Conservation (phyloP, 1,140 invertebrate species). For the Scaptomyza montana region DNA sequence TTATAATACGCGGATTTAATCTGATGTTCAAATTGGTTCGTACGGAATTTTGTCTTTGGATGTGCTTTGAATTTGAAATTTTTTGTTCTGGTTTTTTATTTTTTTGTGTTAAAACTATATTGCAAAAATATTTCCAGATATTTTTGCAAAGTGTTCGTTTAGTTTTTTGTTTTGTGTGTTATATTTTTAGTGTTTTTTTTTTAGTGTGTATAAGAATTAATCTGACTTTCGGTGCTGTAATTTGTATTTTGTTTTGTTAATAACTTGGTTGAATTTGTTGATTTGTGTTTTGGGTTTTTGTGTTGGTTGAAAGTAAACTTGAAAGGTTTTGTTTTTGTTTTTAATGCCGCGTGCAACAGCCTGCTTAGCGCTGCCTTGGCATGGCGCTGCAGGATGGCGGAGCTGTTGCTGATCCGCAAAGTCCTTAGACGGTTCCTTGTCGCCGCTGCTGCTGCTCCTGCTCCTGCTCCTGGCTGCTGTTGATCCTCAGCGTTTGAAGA, state of each 20-base stretch:
- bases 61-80: conserved; percentile 7
- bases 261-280: conserved; percentile 53
- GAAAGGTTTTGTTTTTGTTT: conserved; percentile 7
- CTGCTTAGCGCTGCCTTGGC: conserved; percentile 59
- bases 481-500: conserved; percentile 76
- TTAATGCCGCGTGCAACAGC: conserved; percentile 65
- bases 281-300: conserved; percentile 36
- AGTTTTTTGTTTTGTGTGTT: conserved; percentile 24
- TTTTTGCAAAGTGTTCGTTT: conserved; percentile 30
- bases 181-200: conserved; percentile 24
- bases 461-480: conserved; percentile 53
- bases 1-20: conserved; percentile 20
- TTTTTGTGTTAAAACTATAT: conserved; percentile 11
- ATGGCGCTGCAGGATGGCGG: conserved; percentile 56
- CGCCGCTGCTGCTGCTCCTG: conserved; percentile 50
- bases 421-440: conserved; percentile 60
- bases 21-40: conserved; percentile 6
- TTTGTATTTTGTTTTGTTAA: conserved; percentile 52
- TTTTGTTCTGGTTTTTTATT: not conserved
- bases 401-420: conserved; percentile 53
- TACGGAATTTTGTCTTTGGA: conserved; percentile 10
- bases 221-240: conserved; percentile 78
- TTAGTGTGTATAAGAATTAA: conserved; percentile 66
- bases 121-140: conserved; percentile 29
- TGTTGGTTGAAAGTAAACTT: conserved; percentile 48